Base-by-base conservation (phyloP, 2,888 invertebrate species). In the Thera britannica region DNA sequence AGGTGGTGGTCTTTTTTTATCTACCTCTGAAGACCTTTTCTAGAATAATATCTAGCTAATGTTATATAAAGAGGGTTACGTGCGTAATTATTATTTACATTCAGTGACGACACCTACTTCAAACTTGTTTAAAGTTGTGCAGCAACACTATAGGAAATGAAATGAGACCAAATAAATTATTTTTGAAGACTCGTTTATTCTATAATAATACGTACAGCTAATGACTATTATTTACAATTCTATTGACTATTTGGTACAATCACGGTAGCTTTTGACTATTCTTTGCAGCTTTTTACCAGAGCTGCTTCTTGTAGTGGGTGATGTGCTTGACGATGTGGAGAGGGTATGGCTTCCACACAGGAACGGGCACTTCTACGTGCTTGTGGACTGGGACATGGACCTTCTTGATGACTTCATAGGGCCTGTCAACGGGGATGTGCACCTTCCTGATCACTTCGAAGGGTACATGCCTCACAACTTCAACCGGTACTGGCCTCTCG, bases 211-310 rank as follows among this genome's bases (percentile, higher is more conserved):
- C 54, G 77, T 89, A 92, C 87, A 92, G 79, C 90, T 92, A 91
- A 84, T 90, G 90, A 89, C 92, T 92, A 92, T 87, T 90, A 91
- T 91, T 90, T 92, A 92, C 91, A 93, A 77, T 76, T 83, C 84
- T 88, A 89, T 86, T 88, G 88, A 90, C 87, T 93, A 92, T 92
- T 92, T 92, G 91, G 92, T 86, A 89, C 86, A 82, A 88, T 87
- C 86, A 90, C 84, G 86, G 83, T 79, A 85, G 79, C 75, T 72
- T 71, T 71, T 62, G 60, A 54, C 70, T 70, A 9, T 52, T 66
- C 36, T 44, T 35, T 48, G 52, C 34, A 49, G 49, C 52, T 38
- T 11, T 59, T 63, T 12, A 60, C 52, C 62, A 60, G 62, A 52
- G 34, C 84, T 93, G 92, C 84, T 92, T 91, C 77, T 92, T 86